Base-by-base conservation (phyloP, 2,797 vertebrate species). In the Muscicapa striata region DNA sequence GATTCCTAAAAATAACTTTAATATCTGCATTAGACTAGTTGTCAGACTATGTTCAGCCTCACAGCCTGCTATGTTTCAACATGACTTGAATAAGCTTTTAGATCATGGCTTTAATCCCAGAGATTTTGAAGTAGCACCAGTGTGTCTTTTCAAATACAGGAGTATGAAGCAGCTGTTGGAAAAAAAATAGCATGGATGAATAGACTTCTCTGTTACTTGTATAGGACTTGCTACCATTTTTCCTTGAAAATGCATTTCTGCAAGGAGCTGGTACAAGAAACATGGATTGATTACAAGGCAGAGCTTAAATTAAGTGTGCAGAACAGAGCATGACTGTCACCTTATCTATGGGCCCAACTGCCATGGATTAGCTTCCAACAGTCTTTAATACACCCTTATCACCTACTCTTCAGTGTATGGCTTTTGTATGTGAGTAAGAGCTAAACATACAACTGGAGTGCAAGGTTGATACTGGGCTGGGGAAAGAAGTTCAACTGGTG, bases 131-230 rank as follows among this genome's bases (percentile, higher is more conserved):
- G 77, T 58, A 93, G 41, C 82, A 89, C 68, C 69, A 66, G 36
- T 3, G 29, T 79, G 15, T 83, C 80, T 69, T 93, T 88, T 93
- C 86, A 92, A 95, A 86, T 64, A 73, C 36, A 54, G 20, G 52
- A 34, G 24, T 76, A 84, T 61, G 85, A 91, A 91, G 67, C 83
- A 95, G 92, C 90, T 94, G 88, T 94, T 95, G 77, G 94, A 91
- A 95, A 90, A 70, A 72, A 59, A 84, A 94, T 82, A 66, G 76
- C n/a, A 24, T 21, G 48, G 69, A 78, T 84, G 70, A 87, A 86
- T 54, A 74, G 83, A 62, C 43, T 27, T 59, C 54, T 80, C 21
- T 84, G 63, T 91, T 89, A 79, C 69, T 67, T 29, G 54, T 41
- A 59, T 4, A 62, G 17, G n/a, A 51, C 30, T 74, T 57, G 22